These are phyloP conservation scores for Callionymus lyra DNA, from an alignment of 2,113 vertebrate genomes.

Conservation along the genomic window DNA sequence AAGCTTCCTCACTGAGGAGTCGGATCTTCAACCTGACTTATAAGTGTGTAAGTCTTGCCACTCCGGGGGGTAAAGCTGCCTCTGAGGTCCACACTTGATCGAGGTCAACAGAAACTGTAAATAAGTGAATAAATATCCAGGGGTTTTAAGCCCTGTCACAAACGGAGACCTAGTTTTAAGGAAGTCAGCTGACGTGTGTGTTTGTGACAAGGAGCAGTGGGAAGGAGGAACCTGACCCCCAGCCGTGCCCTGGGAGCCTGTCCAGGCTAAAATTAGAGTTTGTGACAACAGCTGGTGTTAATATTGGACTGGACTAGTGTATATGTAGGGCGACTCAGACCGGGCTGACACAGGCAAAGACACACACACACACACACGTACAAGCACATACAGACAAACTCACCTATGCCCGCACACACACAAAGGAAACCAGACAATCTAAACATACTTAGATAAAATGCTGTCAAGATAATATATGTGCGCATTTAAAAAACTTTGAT, in stretches of 20 bases:
- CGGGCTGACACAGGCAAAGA: constrained; percentile 6
- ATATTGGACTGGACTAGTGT: constrained; percentile 31
- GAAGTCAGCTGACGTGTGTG: constrained; percentile 5
- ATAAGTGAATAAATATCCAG: constrained; percentile 35
- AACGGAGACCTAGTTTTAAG: constrained; percentile 25
- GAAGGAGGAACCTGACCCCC: constrained; percentile 53
- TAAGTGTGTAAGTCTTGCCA: no score
- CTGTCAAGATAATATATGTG: no score
- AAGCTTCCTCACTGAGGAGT: no score
- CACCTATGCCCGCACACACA: no score
- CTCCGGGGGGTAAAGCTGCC: constrained; percentile 11
- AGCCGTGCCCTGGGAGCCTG: constrained; percentile 48
- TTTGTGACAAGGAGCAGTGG: constrained; percentile 8
- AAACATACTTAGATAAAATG: no score
- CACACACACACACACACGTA: constrained; percentile 2
- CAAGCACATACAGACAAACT: no score
- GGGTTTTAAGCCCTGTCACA: constrained; percentile 28
- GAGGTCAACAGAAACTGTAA: constrained; percentile 24
- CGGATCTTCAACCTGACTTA: no score
- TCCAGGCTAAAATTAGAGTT: constrained; percentile 54
- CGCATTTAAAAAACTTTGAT: no score
- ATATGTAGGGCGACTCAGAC: constrained; percentile 38
- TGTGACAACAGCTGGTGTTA: constrained; percentile 53
- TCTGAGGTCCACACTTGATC: constrained; percentile 7
- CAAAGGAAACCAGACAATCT: no score